A percentile compares a stretch with the other conserved stretches of the same genome.
Conservation (phyloP, 2,888 invertebrate genomes). For the Athripsodes cinereus region DNA sequence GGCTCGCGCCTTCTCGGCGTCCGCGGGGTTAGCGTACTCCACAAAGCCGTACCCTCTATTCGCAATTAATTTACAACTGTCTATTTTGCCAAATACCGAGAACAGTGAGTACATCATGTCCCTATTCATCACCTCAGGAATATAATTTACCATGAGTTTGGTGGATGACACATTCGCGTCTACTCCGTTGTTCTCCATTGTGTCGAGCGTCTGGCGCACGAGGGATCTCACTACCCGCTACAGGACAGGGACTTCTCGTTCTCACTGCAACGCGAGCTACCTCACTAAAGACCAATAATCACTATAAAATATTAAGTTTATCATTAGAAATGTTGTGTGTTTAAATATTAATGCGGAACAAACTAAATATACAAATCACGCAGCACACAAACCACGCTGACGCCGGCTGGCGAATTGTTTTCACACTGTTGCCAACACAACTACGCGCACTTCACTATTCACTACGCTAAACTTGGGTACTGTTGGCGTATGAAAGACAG, state of each 20-base stretch:
- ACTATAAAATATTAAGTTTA: not conserved
- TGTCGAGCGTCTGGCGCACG: not conserved
- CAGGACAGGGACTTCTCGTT: not conserved
- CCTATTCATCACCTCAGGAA: conserved; percentile 50
- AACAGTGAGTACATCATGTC: conserved; percentile 52
- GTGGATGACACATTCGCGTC: conserved; percentile 51
- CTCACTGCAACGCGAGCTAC: not conserved
- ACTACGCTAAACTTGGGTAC: too few relatives aligned
- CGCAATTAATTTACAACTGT: conserved; percentile 48
- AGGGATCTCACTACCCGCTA: not conserved
- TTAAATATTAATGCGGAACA: not conserved
- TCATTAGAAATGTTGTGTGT: not conserved
- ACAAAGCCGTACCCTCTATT: conserved; percentile 51
- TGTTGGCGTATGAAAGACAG: too few relatives aligned
- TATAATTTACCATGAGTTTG: conserved; percentile 53
- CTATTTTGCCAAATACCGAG: conserved; percentile 50
- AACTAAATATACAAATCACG: not conserved
- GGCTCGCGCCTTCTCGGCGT: conserved; percentile 49
- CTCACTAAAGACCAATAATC: not conserved
- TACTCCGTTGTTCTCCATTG: conserved; percentile 50
- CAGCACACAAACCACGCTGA: conserved; percentile 14
- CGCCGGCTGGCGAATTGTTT: conserved; percentile 23
- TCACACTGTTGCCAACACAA: conserved; percentile 21
- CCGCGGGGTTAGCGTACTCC: conserved; percentile 49
- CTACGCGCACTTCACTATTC: not conserved